Evolutionary conservation across 2,888 invertebrate species (phyloP).

Genomic region (Drosophila neotestacea): DNA sequence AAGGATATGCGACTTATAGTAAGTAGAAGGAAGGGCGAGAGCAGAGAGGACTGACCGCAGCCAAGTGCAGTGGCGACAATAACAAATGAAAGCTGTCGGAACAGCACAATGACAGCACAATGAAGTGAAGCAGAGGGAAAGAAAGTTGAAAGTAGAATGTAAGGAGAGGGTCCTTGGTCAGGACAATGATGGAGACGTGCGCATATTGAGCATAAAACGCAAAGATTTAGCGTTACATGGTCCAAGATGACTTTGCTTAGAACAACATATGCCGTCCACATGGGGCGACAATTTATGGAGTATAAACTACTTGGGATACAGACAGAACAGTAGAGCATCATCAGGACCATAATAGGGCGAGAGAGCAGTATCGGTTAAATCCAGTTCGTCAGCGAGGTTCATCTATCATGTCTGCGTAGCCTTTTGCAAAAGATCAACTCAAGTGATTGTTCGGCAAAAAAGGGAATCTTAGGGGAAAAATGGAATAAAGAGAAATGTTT

Average conservation of each 20-base stretch:
- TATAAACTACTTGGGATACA: slow-evolving; percentile 4
- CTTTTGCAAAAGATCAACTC: slow-evolving; percentile 40
- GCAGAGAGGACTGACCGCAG: slow-evolving; percentile 53
- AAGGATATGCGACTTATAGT: slow-evolving; percentile 26
- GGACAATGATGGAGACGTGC: neutral
- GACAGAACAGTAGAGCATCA: slow-evolving; percentile 6
- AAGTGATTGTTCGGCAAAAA: slow-evolving; percentile 27
- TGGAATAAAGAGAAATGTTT: slow-evolving; percentile 15
- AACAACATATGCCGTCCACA: slow-evolving; percentile 57
- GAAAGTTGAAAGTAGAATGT: neutral
- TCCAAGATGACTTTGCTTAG: slow-evolving; percentile 67
- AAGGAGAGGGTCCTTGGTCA: neutral
- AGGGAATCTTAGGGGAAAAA: neutral
- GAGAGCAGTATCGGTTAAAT: neutral
- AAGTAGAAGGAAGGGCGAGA: slow-evolving; percentile 21
- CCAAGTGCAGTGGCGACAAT: slow-evolving; percentile 77
- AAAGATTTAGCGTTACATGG: slow-evolving; percentile 75
- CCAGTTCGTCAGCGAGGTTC: slow-evolving; percentile 53
- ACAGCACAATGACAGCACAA: slow-evolving; percentile 55
- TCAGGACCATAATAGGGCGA: slow-evolving; percentile 19
- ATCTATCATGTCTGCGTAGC: slow-evolving; percentile 67
- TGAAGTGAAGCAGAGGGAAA: slow-evolving; percentile 19
- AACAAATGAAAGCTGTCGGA: slow-evolving; percentile 73
- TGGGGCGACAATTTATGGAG: slow-evolving; percentile 53
- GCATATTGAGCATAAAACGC: slow-evolving; percentile 76